phyloP scores from a whole-genome alignment of 2,888 invertebrate genomes.

The Agonopterix heracliana region DNA sequence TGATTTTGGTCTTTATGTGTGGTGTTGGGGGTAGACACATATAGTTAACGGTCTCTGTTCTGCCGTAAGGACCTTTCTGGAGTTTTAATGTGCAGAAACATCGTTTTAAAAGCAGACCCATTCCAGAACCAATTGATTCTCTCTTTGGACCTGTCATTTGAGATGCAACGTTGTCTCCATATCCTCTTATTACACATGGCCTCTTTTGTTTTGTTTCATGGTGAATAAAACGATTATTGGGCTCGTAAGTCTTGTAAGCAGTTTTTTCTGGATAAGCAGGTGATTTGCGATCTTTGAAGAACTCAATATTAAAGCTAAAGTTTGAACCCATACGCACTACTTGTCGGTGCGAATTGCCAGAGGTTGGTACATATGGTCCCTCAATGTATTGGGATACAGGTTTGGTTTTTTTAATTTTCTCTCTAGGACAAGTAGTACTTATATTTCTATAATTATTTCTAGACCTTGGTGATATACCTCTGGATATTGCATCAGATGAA shows the following conservation, averaged over 20 bases:
- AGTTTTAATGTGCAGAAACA: constrained; percentile 36
- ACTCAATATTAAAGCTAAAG: constrained; percentile 25
- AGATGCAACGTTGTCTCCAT: not conserved
- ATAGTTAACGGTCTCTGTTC: not conserved
- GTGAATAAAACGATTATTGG: not conserved
- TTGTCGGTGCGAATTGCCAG: not conserved
- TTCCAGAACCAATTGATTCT: not conserved
- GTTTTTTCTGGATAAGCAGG: not conserved
- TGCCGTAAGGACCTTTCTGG: constrained; percentile 13
- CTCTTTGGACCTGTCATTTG: not conserved
- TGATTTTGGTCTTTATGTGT: too few species aligned
- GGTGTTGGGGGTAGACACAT: not conserved
- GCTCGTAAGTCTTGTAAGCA: not conserved
- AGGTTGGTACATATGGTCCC: not conserved
- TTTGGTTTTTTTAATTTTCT: not conserved
- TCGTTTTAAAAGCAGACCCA: constrained; percentile 22
- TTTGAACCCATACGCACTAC: constrained; percentile 20
- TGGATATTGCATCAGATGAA: too few species aligned
- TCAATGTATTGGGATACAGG: not conserved
- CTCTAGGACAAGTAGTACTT: not conserved
- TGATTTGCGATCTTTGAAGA: constrained; percentile 21
- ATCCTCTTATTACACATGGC: not conserved
- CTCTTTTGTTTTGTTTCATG: not conserved
- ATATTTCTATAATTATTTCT: not conserved
- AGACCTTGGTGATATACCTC: not conserved